Conservation (phyloP, 1,140 invertebrate genomes). For the Subanguina moxae region DNA sequence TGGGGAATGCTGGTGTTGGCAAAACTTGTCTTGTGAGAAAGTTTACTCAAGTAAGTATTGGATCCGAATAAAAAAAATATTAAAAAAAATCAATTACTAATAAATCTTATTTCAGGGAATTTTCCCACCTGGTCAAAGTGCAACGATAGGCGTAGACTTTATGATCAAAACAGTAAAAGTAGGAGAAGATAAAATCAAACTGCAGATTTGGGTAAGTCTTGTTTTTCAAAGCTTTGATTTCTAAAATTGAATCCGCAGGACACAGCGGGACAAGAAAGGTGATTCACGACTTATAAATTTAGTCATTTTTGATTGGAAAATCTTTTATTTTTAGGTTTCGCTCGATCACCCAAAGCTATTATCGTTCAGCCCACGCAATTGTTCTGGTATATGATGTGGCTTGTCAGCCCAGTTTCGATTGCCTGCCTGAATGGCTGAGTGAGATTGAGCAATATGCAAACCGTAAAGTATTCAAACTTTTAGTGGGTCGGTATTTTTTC, state of each 20-base stretch:
- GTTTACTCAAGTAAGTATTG: conserved; percentile 4
- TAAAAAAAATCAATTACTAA: no score
- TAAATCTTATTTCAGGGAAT: conserved; percentile 68
- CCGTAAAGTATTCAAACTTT: conserved; percentile 54
- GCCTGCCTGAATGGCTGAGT: conserved; percentile 84
- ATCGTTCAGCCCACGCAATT: conserved; percentile 66
- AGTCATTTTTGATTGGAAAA: conserved; percentile 62
- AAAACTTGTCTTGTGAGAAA: conserved; percentile 63
- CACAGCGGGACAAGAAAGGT: conserved; percentile 46
- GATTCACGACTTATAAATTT: not conserved
- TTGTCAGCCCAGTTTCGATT: conserved; percentile 81
- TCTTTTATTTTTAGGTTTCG: conserved; percentile 64
- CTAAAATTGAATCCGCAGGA: conserved; percentile 10
- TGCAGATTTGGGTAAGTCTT: conserved; percentile 43
- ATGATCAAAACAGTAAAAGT: conserved; percentile 90
- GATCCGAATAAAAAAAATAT: not conserved
- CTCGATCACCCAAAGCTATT: conserved; percentile 66
- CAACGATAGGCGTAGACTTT: conserved; percentile 91
- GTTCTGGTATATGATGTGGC: conserved; percentile 84
- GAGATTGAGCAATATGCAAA: conserved; percentile 69
- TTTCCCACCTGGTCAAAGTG: conserved; percentile 87
- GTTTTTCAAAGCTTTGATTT: not conserved
- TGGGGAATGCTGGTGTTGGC: conserved; percentile 61
- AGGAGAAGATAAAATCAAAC: conserved; percentile 86
- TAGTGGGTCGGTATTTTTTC: conserved; percentile 48